Conservation (phyloP, 2,888 invertebrate genomes). For the Encarsia formosa region DNA sequence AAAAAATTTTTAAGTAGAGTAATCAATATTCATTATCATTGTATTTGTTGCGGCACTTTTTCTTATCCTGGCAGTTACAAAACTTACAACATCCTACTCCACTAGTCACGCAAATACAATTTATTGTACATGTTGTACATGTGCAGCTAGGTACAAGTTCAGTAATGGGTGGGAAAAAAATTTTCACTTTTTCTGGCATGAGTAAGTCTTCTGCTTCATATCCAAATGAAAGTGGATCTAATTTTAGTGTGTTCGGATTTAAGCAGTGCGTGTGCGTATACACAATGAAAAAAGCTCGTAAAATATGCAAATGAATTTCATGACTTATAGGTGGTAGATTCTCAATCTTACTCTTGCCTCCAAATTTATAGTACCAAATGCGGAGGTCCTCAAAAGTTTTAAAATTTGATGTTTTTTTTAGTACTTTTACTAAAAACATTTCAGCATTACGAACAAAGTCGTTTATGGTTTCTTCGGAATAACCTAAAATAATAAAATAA, state of each 20-base stretch:
- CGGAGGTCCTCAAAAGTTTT: slow-evolving; percentile 3
- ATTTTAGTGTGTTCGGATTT: not conserved
- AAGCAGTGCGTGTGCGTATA: not conserved
- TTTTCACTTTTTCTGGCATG: too few relatives aligned
- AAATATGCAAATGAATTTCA: not conserved
- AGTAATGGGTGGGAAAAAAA: too few relatives aligned
- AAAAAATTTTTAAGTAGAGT: too few relatives aligned
- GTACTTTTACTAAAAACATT: not conserved
- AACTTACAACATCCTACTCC: too few relatives aligned
- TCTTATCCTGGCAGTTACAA: too few relatives aligned
- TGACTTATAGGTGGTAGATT: slow-evolving; percentile 3
- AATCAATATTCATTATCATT: too few relatives aligned
- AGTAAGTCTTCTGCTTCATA: too few relatives aligned
- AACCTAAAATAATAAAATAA: not conserved
- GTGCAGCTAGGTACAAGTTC: too few relatives aligned
- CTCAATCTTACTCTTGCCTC: not conserved
- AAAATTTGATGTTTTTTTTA: not conserved
- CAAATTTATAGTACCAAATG: slow-evolving; percentile 3
- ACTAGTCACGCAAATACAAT: too few relatives aligned
- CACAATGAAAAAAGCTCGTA: slow-evolving; percentile 6
- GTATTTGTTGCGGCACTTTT: too few relatives aligned
- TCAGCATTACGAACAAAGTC: not conserved
- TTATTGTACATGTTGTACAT: too few relatives aligned
- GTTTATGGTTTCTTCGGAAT: not conserved
- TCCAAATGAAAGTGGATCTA: too few relatives aligned